Evolutionary conservation across 2,797 vertebrate species (phyloP).

Genomic region (Rhodeus uyekii): DNA sequence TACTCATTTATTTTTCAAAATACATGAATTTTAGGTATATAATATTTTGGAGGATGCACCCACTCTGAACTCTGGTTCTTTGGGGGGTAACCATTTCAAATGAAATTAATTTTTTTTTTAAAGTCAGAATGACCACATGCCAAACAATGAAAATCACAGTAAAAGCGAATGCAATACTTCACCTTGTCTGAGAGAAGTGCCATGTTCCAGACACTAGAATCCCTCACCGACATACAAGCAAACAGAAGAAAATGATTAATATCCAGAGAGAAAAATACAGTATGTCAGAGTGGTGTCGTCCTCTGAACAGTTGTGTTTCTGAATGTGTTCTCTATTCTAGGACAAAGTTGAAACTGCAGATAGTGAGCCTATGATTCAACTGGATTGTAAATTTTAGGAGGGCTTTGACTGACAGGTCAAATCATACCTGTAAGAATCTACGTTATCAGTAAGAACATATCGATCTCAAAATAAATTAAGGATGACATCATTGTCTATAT

Average conservation of each 20-base stretch:
- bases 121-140: not conserved
- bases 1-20: not conserved
- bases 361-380: constrained; percentile 22
- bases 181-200: constrained; percentile 45
- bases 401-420: constrained; percentile 21
- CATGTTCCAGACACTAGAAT: constrained; percentile 19
- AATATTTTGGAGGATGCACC: not conserved
- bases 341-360: constrained; percentile 50
- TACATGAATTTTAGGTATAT: not conserved
- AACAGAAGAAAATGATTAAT: not conserved
- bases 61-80: no score
- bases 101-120: not conserved
- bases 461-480: constrained; percentile 10
- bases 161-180: constrained; percentile 23
- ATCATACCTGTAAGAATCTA: constrained; percentile 5
- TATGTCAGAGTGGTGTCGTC: not conserved
- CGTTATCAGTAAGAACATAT: constrained; percentile 13
- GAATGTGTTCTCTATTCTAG: constrained; percentile 36
- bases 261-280: constrained; percentile 3
- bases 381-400: constrained; percentile 15
- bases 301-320: not conserved
- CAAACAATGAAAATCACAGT: not conserved
- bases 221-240: not conserved
- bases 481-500: not conserved
- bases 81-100: no score